phyloP scores from a whole-genome alignment of 2,797 vertebrate genomes.

The Darevskia nairensis region DNA sequence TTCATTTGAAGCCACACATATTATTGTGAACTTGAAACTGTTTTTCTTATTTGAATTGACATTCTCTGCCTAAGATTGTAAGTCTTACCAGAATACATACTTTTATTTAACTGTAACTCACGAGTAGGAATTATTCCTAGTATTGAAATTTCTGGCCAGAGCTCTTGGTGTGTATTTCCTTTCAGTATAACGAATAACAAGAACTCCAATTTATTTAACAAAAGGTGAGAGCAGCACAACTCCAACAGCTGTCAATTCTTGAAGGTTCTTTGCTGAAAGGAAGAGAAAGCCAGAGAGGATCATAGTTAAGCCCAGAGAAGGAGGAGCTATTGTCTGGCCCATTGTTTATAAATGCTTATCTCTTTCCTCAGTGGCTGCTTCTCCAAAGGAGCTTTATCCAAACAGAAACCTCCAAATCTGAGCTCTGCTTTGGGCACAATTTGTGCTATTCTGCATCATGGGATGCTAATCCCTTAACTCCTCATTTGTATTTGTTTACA shows the following conservation, averaged over 20 bases:
- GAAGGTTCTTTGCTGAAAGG: neutral
- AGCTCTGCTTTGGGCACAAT: neutral
- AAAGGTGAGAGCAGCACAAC: neutral
- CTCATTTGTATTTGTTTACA: neutral
- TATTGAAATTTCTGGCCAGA: too few relatives aligned
- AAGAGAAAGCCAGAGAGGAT: neutral
- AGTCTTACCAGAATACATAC: too few relatives aligned
- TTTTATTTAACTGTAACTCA: too few relatives aligned
- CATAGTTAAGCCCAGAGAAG: neutral
- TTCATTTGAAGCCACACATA: too few relatives aligned
- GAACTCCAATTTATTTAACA: too few relatives aligned
- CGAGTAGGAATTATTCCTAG: too few relatives aligned
- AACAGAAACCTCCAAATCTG: neutral
- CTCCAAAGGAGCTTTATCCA: neutral
- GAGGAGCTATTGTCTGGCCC: neutral
- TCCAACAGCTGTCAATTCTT: neutral
- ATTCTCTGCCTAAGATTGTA: too few relatives aligned
- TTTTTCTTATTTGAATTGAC: too few relatives aligned
- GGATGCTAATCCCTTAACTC: neutral
- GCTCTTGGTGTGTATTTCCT: too few relatives aligned
- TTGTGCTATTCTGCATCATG: neutral
- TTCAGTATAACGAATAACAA: too few relatives aligned
- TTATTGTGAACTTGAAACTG: too few relatives aligned
- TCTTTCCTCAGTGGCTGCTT: neutral
- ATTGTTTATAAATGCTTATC: neutral